Evolutionary conservation across 2,113 vertebrate genomes (phyloP).

Genomic region (Bubo blakistoni): DNA sequence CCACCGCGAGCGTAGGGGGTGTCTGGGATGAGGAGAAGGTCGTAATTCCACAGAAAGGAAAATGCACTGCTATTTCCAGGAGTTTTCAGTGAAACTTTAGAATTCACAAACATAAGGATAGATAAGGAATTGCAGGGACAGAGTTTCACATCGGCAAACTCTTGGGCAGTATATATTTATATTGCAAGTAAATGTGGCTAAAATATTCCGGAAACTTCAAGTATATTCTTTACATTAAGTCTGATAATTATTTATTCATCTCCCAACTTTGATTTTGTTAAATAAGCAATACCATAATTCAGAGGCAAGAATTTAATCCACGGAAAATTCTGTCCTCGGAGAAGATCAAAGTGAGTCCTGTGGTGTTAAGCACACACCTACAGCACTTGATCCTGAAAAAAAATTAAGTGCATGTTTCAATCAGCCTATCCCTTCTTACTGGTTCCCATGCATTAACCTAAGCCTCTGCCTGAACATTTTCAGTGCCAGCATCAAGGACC

Average conservation of each 20-base stretch:
- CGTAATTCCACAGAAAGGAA: neutral
- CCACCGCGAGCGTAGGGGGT: fast-evolving
- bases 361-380: slow-evolving; percentile 6
- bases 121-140: neutral
- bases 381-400: neutral
- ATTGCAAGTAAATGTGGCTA: neutral
- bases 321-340: neutral
- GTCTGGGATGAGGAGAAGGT: neutral
- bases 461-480: neutral
- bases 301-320: slow-evolving; percentile 1
- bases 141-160: neutral
- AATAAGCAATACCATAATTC: neutral
- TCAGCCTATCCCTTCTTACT: neutral
- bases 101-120: neutral
- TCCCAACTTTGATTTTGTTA: slow-evolving; percentile 7
- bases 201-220: neutral
- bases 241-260: neutral
- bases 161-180: neutral
- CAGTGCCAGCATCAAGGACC: neutral
- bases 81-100: neutral
- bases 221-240: neutral
- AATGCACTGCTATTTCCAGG: neutral
- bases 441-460: neutral
- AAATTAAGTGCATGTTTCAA: neutral
- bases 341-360: slow-evolving; percentile 24